Evolutionary conservation across 2,888 invertebrate genomes (phyloP), one percentile per base, ranked within the genome.

Genomic region (Andrena bicolor): DNA sequence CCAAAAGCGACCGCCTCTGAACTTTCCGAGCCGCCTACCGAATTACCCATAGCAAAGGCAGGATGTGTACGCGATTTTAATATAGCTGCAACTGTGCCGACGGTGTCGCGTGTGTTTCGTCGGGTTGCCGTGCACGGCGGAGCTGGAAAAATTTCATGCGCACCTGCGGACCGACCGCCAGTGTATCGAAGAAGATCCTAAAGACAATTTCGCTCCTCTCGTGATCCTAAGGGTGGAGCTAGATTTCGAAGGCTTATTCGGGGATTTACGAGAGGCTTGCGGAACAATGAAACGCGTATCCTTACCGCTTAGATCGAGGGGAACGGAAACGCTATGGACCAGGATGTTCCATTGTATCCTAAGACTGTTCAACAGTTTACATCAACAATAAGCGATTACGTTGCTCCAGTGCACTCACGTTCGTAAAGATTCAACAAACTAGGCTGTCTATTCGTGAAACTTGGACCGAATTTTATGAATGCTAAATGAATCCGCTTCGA

Each of bases 21-120:
- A 86, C 82, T 86, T 86, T 75, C 76, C 76, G 80, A 87, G 76
- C 74, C 69, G 79, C 75, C 83, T 70, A 69, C 75, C 82, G 82
- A 84, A 87, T 87, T 82, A 86, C 82, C 64, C 64, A 61, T 10
- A 16, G 13, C 35, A 68, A 76, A 53, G 49, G 23, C 51, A 23
- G 53, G 23, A 48, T 66, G 63, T 63, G 77, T 82, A 72, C 70
- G 77, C 80, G 78, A 76, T 83, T 85, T 85, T 85, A 85, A 86
- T 86, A 82, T 41, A 82, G 60, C 53, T 13, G 2, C 58, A 71
- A 26, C 56, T 58, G 16, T 1, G 41, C 41, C 41, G 4, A 41
- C 41, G 41, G 41, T 41, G 41, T 41, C 41, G 41, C 41, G 41
- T 41, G 41, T 41, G 41, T 13, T 41, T 16, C 41, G 41, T 41